A percentile compares a stretch with the other conserved stretches of the same genome.
Conservation (phyloP, 2,888 invertebrate species). For the Chrysodeixis includens region DNA sequence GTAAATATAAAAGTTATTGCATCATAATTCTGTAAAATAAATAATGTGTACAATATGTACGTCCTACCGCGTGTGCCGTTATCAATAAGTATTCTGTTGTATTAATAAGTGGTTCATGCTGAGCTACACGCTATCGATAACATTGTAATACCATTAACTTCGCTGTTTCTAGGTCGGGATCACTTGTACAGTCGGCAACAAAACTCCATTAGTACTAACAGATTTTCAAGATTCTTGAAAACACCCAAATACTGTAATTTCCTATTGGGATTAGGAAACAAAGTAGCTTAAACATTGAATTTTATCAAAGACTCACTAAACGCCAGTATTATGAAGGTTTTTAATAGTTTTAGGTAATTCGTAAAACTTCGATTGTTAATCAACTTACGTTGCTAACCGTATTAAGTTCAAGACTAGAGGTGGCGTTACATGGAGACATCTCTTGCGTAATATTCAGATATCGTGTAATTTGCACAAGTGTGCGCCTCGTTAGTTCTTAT, state of each 20-base stretch:
- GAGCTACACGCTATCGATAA: constrained; percentile 34
- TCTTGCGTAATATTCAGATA: constrained; percentile 32
- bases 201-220: too few species aligned
- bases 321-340: too few species aligned
- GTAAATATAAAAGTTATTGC: constrained; percentile 11
- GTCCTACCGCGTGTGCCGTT: not conserved
- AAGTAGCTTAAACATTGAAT: too few species aligned
- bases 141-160: constrained; percentile 43
- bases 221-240: too few species aligned
- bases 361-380: too few species aligned
- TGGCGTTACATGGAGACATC: constrained; percentile 10
- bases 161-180: constrained; percentile 60
- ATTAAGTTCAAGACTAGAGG: constrained; percentile 30
- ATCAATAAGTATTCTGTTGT: constrained; percentile 19
- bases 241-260: too few species aligned
- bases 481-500: constrained; percentile 66
- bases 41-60: not conserved
- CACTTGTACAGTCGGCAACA: too few species aligned
- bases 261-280: too few species aligned
- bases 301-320: too few species aligned
- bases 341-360: too few species aligned
- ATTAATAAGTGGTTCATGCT: constrained; percentile 38
- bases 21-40: constrained; percentile 6
- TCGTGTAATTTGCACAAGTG: constrained; percentile 70
- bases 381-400: too few species aligned